Evolutionary conservation across 2,797 vertebrate genomes (phyloP).

Genomic region (Scleropages formosus): DNA sequence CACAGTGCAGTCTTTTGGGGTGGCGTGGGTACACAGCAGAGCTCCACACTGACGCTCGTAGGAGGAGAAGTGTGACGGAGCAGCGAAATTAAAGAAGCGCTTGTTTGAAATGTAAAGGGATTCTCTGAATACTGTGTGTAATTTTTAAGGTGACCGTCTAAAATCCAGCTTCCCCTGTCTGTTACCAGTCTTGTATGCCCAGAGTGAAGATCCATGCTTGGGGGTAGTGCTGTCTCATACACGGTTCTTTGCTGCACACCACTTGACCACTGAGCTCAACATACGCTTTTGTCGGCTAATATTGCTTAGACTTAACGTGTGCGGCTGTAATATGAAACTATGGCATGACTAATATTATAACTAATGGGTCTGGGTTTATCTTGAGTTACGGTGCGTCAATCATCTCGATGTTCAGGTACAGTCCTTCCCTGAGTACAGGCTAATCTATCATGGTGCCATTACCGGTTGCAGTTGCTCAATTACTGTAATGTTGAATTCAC

Average conservation of each 20-base stretch:
- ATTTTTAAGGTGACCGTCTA: neutral
- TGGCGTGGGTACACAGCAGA: neutral
- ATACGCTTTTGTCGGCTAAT: neutral
- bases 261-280: neutral
- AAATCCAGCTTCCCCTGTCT: neutral
- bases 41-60: neutral
- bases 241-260: neutral
- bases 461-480: neutral
- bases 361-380: neutral
- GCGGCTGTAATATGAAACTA: neutral
- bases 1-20: slow-evolving; percentile 9
- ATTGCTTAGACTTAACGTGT: neutral
- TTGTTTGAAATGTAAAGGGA: neutral
- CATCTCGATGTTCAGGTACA: too few species aligned
- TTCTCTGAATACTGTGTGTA: neutral
- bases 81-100: neutral
- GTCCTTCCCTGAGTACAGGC: neutral
- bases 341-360: neutral
- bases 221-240: neutral
- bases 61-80: neutral
- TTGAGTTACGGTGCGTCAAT: neutral
- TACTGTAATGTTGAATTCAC: neutral
- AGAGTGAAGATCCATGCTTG: neutral
- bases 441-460: slow-evolving; percentile 3
- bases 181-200: neutral